Evolutionary conservation across 1,140 invertebrate genomes (phyloP), one percentile per base, ranked within the genome.

Genomic region (Drosophila lacertosa): DNA sequence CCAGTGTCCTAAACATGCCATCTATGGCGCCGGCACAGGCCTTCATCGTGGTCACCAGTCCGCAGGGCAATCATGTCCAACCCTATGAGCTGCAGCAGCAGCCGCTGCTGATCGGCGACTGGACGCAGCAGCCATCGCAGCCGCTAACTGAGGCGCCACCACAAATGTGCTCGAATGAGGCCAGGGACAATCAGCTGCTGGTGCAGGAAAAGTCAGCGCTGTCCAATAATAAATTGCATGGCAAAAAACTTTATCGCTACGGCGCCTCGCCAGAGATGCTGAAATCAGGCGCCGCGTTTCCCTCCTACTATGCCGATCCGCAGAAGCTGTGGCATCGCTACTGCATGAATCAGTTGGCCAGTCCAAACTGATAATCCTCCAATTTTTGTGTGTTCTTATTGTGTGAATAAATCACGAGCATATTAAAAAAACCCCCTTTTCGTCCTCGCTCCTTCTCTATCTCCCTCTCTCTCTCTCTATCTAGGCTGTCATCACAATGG

Each of bases 401-500:
- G 22, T 50, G 7, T 50, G 9, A 62, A 51, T 62, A 62, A 62
- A 62, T 24, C 20, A 13, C 26, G 33, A 39, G 33, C 45, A 62
- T 63, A 11, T 39, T 51, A 9, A 47, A 15, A 13, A n/a, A 29
- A 0, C 6, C n/a, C 1, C 3, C 0, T 51, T 15, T 2, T 22
- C n/a, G 11, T 7, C 18, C 18, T n/a, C n/a, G 11, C 4, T 20
- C 18, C 10, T 1, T 32, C 29, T 24, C 6, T 29, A 6, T 9
- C 22, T 11, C 15, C 15, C 20, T 26, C 20, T 4, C 20, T 22
- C 2, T 29, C 26, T 0, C 7, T 9, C 6, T 2, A 7, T 3
- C 54, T 89, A 95, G 94, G 93, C 51, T 96, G 95, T 89, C 92
- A 93, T 84, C 95, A 95, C 86, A 94, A 94, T 76, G 94, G 93